phyloP scores from a whole-genome alignment of 2,113 vertebrate genomes.

The Rhinopomastus cyanomelas region DNA sequence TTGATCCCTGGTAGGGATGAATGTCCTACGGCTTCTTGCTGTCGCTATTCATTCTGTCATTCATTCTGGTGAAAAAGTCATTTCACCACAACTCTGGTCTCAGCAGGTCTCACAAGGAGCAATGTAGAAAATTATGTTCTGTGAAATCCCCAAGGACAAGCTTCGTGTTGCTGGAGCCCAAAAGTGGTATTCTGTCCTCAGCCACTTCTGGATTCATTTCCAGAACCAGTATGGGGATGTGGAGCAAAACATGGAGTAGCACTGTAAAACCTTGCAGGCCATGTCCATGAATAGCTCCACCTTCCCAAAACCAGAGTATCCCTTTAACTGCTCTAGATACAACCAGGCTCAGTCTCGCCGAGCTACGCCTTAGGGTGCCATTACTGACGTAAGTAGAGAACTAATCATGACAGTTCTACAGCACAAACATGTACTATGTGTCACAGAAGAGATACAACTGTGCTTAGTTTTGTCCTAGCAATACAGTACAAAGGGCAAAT shows the following conservation, averaged over 20 bases:
- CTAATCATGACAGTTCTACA: neutral
- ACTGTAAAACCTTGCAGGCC: neutral
- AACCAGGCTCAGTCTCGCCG: neutral
- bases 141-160: neutral
- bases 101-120: neutral
- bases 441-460: neutral
- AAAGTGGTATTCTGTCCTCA: neutral
- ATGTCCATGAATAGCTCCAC: neutral
- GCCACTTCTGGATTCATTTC: neutral
- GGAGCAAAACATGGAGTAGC: neutral
- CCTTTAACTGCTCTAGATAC: neutral
- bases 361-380: neutral
- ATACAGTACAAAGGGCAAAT: slow-evolving; percentile 4
- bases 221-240: neutral
- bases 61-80: neutral
- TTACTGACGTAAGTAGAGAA: neutral
- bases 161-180: neutral
- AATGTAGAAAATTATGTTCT: too few species aligned
- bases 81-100: neutral
- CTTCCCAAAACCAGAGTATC: neutral
- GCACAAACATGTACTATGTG: neutral
- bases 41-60: neutral
- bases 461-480: neutral
- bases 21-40: neutral
- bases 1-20: neutral